These are phyloP conservation scores for Sepioteuthis lessoniana DNA, from an alignment of 2,888 invertebrate genomes.

Conservation along the genomic window DNA sequence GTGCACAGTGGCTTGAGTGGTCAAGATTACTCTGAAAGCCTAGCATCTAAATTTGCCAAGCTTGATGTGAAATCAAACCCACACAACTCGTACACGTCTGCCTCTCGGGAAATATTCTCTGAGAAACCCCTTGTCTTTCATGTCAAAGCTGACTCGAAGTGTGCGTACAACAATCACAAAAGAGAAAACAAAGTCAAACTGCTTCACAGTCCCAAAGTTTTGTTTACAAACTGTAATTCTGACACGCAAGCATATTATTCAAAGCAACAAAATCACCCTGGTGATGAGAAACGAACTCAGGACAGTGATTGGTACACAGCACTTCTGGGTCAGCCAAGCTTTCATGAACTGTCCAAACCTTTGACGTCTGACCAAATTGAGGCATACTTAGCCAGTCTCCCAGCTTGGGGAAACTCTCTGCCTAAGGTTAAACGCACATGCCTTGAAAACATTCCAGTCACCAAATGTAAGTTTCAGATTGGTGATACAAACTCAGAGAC, in stretches of 20 bases:
- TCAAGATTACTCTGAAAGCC: neutral
- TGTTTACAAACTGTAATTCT: slow-evolving; percentile 59
- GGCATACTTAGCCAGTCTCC: slow-evolving; percentile 64
- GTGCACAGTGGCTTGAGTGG: neutral
- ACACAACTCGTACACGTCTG: neutral
- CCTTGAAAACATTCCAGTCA: slow-evolving; percentile 52
- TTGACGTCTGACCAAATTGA: slow-evolving; percentile 67
- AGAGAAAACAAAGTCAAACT: neutral
- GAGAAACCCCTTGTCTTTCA: slow-evolving; percentile 49
- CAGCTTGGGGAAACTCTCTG: slow-evolving; percentile 52
- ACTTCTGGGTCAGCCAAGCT: slow-evolving; percentile 24
- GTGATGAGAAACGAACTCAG: neutral
- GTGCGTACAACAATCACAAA: neutral
- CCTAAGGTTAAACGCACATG: slow-evolving; percentile 48
- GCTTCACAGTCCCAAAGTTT: slow-evolving; percentile 65
- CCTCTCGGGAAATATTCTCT: slow-evolving; percentile 37
- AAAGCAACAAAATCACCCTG: neutral
- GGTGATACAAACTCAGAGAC: slow-evolving; percentile 53
- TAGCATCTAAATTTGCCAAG: slow-evolving; percentile 41
- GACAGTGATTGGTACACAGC: slow-evolving; percentile 34
- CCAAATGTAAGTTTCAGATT: slow-evolving; percentile 64
- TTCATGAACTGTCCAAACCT: slow-evolving; percentile 60
- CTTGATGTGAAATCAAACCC: slow-evolving; percentile 15
- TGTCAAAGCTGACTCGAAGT: neutral
- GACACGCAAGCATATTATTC: slow-evolving; percentile 52